Evolutionary conservation across 53 echinoderm and acorn worm species (phyloP), one percentile per base, ranked within the genome.

Genomic region (Mesocentrotus franciscanus): DNA sequence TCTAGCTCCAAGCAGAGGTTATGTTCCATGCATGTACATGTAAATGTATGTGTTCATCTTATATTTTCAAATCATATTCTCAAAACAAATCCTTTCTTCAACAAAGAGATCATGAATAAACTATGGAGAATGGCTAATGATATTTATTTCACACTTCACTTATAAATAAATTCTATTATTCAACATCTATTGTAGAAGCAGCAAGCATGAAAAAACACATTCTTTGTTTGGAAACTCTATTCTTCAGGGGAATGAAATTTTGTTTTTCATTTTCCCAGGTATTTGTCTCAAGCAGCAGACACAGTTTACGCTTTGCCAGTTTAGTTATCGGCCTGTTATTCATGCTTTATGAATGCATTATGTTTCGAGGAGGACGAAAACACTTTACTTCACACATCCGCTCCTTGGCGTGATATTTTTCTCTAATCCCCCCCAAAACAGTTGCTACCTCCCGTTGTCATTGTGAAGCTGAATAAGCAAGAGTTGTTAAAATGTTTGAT

Each of bases 261-360:
- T 81, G 17, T 81, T 18, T 20, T 81, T 39, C 36, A 39, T 22
- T 81, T 27, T 81, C 42, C 36, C 36, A 18, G 39, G 18, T 39
- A n/a, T 81, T 20, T 15, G 81, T 42, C 81, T 81, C 64, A 64
- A 18, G 5, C 18, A 12, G 81, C 81, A 81, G 81, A 7, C 81
- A 87, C 9, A 84, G 49, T 84, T 84, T 56, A 57, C 58, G 34
- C 87, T 56, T n/a, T 87, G n/a, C 87, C 36, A 9, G 58, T 87
- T 87, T 4, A 87, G 24, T 5, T n/a, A 81, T 58, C 27, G 12
- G 7, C 58, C 13, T n/a, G 58, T 87, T 87, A 87, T 58, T 87
- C 58, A 58, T 87, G 87, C 87, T 87, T 87, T 56, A 58, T 87
- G 87, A 87, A 56, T 87, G 87, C 20, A 87, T 87, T 87, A 58